Percentiles rank a stretch among this genome's conserved stretches.
Conservation (phyloP, 2,888 invertebrate species). For the Deroplatys truncata region DNA sequence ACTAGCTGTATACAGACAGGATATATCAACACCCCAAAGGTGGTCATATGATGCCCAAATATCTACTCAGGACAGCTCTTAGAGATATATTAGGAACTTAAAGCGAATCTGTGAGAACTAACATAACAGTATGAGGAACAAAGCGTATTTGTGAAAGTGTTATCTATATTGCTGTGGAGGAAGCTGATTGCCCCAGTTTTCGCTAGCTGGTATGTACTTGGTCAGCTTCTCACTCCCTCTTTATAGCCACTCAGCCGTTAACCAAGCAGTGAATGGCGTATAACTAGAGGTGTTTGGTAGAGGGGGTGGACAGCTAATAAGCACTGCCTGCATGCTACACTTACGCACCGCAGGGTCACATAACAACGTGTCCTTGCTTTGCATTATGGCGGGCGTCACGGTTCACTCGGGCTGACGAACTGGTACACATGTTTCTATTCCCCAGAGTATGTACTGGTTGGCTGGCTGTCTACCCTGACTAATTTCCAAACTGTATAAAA, state of each 20-base stretch:
- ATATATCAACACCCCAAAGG: no score
- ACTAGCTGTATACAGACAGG: no score
- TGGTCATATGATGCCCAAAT: no score
- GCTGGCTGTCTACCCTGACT: background rate
- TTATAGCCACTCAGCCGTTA: background rate
- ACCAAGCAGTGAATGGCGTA: background rate
- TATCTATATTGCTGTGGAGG: no score
- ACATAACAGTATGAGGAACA: no score
- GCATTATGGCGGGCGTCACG: background rate
- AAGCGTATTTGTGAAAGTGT: no score
- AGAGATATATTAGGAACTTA: no score
- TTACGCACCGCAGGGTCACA: background rate
- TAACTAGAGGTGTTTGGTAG: background rate
- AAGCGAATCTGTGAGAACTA: no score
- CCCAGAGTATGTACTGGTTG: background rate
- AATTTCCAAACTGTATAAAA: conserved; percentile 16
- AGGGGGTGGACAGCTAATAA: background rate
- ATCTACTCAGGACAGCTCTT: no score
- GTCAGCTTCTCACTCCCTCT: background rate
- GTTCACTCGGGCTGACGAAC: background rate
- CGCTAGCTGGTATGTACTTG: background rate
- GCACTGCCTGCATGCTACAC: background rate
- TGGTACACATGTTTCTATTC: conserved; percentile 8
- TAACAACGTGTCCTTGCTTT: background rate
- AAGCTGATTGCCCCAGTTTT: background rate